Evolutionary conservation across 2,113 vertebrate species (phyloP).

Genomic region (Sorex fumeus): DNA sequence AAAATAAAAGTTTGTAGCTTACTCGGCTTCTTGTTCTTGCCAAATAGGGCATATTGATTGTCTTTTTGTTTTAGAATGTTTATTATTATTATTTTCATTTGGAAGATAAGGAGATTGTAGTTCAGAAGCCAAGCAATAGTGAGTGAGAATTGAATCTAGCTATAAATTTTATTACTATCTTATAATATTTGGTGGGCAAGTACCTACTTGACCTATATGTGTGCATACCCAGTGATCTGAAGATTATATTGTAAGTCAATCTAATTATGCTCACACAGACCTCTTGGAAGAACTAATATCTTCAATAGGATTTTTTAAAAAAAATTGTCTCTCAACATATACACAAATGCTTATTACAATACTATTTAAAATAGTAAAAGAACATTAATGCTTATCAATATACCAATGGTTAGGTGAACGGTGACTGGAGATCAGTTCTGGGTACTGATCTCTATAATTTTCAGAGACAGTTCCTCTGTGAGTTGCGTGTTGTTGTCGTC

Average conservation of each 20-base stretch:
- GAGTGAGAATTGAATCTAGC: constrained; percentile 24
- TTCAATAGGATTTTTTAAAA: constrained; percentile 37
- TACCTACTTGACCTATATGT: background rate
- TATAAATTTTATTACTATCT: constrained; percentile 21
- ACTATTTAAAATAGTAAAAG: constrained; percentile 48
- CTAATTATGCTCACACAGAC: background rate
- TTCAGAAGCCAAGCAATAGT: constrained; percentile 56
- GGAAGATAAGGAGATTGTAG: background rate
- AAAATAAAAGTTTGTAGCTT: background rate
- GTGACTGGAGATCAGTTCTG: no score
- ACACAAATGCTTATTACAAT: background rate
- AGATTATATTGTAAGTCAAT: background rate
- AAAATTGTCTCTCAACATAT: background rate
- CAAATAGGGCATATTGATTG: constrained; percentile 7
- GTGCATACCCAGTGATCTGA: background rate
- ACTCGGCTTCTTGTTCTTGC: background rate
- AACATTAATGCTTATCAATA: constrained; percentile 22
- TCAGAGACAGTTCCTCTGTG: constrained; percentile 65
- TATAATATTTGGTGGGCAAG: background rate
- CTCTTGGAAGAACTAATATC: background rate
- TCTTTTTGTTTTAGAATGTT: background rate
- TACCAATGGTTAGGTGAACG: background rate
- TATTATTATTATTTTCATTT: constrained; percentile 37
- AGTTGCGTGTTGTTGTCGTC: background rate
- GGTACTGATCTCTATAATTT: constrained; percentile 61